A percentile compares a stretch with the other conserved stretches of the same genome.
Evolutionary conservation across 2,113 vertebrate species (phyloP).

Genomic region (Vimba vimba): DNA sequence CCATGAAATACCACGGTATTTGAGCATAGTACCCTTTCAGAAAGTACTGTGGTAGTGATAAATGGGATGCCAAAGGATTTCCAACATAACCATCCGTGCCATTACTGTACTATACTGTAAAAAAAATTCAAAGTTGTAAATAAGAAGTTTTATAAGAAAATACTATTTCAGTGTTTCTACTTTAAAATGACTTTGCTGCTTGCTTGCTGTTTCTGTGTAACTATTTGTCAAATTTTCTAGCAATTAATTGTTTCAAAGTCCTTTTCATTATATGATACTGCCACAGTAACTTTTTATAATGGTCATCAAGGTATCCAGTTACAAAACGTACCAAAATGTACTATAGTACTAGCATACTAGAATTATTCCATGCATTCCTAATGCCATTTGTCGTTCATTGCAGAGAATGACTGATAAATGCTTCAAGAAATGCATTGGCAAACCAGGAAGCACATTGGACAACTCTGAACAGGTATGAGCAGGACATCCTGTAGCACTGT

Average conservation of each 20-base stretch:
- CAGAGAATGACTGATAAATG: constrained; percentile 99
- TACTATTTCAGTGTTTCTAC: not conserved
- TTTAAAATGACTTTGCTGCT: not conserved
- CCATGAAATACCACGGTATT: not conserved
- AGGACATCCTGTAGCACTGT: not conserved
- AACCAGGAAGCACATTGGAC: constrained; percentile 90
- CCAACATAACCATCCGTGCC: too few species aligned
- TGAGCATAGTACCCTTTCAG: not conserved
- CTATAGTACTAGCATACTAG: not conserved
- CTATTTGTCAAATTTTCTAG: too few species aligned
- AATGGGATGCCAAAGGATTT: too few species aligned
- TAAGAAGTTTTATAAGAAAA: not conserved
- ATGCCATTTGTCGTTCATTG: constrained; percentile 36
- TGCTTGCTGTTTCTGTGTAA: too few species aligned
- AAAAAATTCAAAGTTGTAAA: too few species aligned
- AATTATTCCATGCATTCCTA: not conserved
- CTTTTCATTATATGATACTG: not conserved
- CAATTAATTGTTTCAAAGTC: not conserved
- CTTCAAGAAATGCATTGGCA: constrained; percentile 97
- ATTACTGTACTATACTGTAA: not conserved
- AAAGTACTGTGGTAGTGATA: not conserved
- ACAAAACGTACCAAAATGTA: not conserved
- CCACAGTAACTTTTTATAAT: not conserved
- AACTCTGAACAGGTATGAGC: constrained; percentile 92
- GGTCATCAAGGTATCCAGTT: not conserved